phyloP scores from a whole-genome alignment of 2,113 vertebrate species.

The Lycaon pictus region DNA sequence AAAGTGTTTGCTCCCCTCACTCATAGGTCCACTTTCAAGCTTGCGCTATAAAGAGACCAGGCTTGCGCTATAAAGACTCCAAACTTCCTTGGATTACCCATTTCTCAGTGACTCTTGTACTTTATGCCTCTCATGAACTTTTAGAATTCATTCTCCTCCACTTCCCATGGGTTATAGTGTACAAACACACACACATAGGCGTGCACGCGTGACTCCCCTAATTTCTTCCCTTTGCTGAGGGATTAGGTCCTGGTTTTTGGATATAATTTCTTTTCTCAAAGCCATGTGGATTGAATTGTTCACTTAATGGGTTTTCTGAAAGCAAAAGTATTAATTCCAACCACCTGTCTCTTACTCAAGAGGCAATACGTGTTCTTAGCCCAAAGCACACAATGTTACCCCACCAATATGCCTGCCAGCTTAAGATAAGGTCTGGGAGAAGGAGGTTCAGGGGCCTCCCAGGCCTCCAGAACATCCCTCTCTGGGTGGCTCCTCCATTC shows the following conservation, averaged over 20 bases:
- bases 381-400: neutral
- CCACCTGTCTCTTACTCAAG: neutral
- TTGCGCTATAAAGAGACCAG: neutral
- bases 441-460: neutral
- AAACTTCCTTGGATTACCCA: neutral
- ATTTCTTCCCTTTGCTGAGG: constrained; percentile 7
- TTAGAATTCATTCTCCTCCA: neutral
- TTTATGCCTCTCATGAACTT: neutral
- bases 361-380: neutral
- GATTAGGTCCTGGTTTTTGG: neutral
- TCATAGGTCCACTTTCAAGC: neutral
- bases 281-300: neutral
- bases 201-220: neutral
- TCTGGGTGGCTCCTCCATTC: neutral
- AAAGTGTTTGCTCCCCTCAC: neutral
- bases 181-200: neutral
- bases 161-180: neutral
- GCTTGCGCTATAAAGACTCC: neutral
- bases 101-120: neutral
- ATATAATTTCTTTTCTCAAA: constrained; percentile 3
- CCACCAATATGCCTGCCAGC: neutral
- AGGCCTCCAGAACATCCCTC: neutral
- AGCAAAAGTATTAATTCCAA: neutral
- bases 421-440: neutral
- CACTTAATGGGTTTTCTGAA: neutral